Base-by-base conservation (phyloP, 2,797 vertebrate genomes). In the Schizothorax lantsangensis region DNA sequence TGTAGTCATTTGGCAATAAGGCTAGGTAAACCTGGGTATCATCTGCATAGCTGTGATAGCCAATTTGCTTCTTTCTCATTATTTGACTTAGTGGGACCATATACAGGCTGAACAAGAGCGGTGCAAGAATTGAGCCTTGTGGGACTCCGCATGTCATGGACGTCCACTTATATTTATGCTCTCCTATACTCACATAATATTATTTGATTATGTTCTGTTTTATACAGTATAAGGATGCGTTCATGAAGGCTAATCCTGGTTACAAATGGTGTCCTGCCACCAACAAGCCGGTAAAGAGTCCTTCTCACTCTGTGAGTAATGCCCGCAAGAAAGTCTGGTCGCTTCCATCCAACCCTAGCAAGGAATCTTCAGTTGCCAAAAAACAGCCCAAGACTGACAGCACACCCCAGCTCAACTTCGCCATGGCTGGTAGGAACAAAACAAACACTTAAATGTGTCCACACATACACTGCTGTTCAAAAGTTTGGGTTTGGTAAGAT, bases 211-310 rank as follows among this genome's bases (percentile, higher is more conserved):
- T 69, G 43, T 36, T 81, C 6, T 36, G 26, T 81, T 15, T 80
- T 43, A 2, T 57, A 83, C 92, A 99, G 98, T 99, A 99, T 93
- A 99, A 99, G 88, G 98, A 99, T 93, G 98, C 98, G 43, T 99
- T 99, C 91, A 98, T 99, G 98, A 99, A 99, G 94, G 98, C 98
- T 72, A 98, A 99, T 88, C 98, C 98, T 15, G 98, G 98, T 86
- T 99, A 99, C 93, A 99, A 98, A 93, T 99, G 98, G 98, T 99
- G 98, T 94, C 97, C 98, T 66, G 96, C 97, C 83, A 99, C 97
- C 92, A 99, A 97, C 94, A 98, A 98, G 94, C 98, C 98, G 82
- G 95, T 99, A 64, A 99, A 98, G 93, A 97, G 95, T 73, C 95
- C 97, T 38, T 88, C 97, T 85, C 95, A 93, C 74, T 91, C 96